Conservation (phyloP, 2,797 vertebrate genomes). For the Chloroceryle inda region DNA sequence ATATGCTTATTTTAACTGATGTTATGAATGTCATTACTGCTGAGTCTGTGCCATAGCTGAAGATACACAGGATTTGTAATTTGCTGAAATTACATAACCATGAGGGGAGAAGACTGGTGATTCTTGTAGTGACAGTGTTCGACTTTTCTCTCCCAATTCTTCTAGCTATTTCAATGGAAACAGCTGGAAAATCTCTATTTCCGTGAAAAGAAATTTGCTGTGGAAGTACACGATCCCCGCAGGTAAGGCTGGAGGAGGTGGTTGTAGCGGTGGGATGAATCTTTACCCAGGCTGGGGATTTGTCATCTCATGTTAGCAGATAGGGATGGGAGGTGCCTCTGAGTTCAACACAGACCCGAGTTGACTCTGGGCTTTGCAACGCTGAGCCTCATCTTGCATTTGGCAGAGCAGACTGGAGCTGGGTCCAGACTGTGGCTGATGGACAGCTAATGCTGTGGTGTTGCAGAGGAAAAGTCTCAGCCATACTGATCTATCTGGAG, state of each 20-base stretch:
- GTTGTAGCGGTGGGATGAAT: accelerated
- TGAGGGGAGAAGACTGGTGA: neutral
- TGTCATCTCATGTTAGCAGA: accelerated
- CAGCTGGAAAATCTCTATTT: conserved; percentile 98
- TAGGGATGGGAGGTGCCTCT: neutral
- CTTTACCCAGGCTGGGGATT: neutral
- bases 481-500: neutral
- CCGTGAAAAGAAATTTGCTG: conserved; percentile 97
- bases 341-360: neutral
- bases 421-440: neutral
- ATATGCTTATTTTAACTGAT: neutral
- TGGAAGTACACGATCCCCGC: conserved; percentile 95
- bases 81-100: neutral
- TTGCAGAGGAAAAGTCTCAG: neutral
- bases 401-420: neutral
- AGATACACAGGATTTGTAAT: neutral
- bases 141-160: neutral
- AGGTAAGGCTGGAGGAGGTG: conserved; percentile 81
- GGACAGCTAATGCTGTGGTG: neutral
- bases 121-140: neutral
- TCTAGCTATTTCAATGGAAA: conserved; percentile 95
- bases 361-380: neutral
- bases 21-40: neutral
- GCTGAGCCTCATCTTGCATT: neutral
- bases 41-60: neutral